phyloP scores from a whole-genome alignment of 2,888 invertebrate species.

The Theretra japonica region DNA sequence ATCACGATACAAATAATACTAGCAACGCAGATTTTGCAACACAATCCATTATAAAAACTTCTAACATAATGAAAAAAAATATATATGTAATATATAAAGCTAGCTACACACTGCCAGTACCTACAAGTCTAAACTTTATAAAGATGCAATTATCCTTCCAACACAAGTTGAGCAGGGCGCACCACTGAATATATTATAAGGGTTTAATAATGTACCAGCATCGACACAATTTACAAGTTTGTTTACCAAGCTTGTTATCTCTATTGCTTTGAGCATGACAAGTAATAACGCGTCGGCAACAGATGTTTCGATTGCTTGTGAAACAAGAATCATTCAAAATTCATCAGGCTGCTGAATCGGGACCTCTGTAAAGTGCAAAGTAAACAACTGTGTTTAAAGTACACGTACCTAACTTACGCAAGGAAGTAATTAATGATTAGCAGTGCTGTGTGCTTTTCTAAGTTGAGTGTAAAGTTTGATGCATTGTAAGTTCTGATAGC shows the following conservation, averaged over 20 bases:
- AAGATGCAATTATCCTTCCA: too few relatives aligned
- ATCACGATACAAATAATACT: too few relatives aligned
- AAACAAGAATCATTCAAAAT: slow-evolving; percentile 26
- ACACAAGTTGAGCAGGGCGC: neutral
- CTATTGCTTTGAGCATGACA: slow-evolving; percentile 21
- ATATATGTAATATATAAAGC: too few relatives aligned
- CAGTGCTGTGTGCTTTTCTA: neutral
- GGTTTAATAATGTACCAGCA: neutral
- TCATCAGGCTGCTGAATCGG: slow-evolving; percentile 11
- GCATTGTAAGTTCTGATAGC: too few relatives aligned
- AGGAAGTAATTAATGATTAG: slow-evolving; percentile 20
- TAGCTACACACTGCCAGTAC: too few relatives aligned
- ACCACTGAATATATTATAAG: neutral
- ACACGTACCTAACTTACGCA: slow-evolving; percentile 13
- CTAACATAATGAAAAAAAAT: too few relatives aligned
- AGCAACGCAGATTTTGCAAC: too few relatives aligned
- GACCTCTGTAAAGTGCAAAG: slow-evolving; percentile 19
- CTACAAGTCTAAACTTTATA: too few relatives aligned
- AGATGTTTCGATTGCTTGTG: slow-evolving; percentile 16
- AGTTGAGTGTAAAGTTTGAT: neutral
- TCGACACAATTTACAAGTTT: slow-evolving; percentile 19
- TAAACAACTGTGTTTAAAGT: slow-evolving; percentile 19
- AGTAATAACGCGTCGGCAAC: slow-evolving; percentile 18
- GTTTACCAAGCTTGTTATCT: slow-evolving; percentile 23
- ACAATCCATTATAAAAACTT: too few relatives aligned